Base-by-base conservation (phyloP, 2,113 vertebrate genomes). In the Aspiorhynchus laticeps region DNA sequence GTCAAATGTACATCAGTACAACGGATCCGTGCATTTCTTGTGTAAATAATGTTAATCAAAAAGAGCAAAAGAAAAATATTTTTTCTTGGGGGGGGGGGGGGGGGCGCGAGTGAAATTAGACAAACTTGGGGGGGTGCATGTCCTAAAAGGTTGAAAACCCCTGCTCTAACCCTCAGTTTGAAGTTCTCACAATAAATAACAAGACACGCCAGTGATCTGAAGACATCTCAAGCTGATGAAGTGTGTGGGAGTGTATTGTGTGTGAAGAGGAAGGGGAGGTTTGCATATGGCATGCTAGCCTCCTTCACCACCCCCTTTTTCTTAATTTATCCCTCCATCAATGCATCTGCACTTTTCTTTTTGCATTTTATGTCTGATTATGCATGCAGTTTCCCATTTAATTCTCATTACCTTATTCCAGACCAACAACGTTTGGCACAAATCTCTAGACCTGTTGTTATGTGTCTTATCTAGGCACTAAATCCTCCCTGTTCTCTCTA, bases 391-490 rank as follows among this genome's bases (percentile, higher is more conserved):
- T 21, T 8, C 21, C 24, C 11, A 33, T 36, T 83, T 36, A 56
- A 63, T 82, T 74, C 15, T 77, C 19, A 65, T 19, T 33, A 43
- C 46, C 53, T 10, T 73, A 36, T 56, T 83, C 38, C 51, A 76
- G 80, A 24, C 56, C 19, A 61, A 51, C 61, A 71, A 9, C 6
- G 24, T 85, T 78, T 43, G 71, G 15, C 78, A 73, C 77, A 82
- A 14, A 82, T 61, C 28, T 71, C 19, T 1, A 21, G 51, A 77
- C 80, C 43, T 81, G 43, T 10, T 82, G 71, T 53, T 26, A 33
- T 67, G 26, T 82, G 43, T 79, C 31, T 26, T 84, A 56, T 7
- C 15, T 56, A 9, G n/a, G 28, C 21, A 24, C 67, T 76, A 78
- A 86, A 80, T 24, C 21, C 28, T 51, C 21, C 51, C 36, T 33